These are phyloP conservation scores for Matsumyia berberina DNA, from an alignment of 2,888 invertebrate species.

Conservation along the genomic window DNA sequence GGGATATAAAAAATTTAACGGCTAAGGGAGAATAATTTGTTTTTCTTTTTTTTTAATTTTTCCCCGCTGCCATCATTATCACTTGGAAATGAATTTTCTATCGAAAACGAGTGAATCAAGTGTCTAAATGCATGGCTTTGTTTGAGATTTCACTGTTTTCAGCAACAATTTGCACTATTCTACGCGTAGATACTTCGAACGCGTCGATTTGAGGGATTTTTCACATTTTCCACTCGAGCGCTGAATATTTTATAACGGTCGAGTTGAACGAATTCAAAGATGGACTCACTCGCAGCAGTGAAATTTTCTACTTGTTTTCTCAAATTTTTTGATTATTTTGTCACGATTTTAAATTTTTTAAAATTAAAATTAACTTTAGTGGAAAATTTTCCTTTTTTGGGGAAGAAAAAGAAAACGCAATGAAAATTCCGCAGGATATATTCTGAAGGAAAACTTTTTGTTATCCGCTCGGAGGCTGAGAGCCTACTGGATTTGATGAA, in stretches of 20 bases:
- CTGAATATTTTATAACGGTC: conserved; percentile 68
- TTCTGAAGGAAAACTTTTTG: conserved; percentile 79
- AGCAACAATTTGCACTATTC: conserved; percentile 14
- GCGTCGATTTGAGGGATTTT: conserved; percentile 43
- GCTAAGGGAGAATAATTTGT: conserved; percentile 18
- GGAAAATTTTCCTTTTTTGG: background rate
- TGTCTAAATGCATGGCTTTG: background rate
- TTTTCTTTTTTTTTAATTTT: conserved; percentile 33
- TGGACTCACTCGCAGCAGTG: background rate
- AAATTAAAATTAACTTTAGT: conserved; percentile 1
- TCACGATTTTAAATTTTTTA: conserved; percentile 17
- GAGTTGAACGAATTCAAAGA: conserved; percentile 5
- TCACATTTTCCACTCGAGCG: conserved; percentile 13
- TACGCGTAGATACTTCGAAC: background rate
- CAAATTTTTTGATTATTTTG: background rate
- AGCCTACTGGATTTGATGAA: conserved; percentile 83
- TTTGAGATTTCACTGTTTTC: background rate
- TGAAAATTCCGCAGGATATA: conserved; percentile 59
- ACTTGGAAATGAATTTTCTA: conserved; percentile 33
- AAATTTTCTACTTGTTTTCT: background rate
- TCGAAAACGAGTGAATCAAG: conserved; percentile 1
- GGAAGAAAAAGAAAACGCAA: conserved; percentile 15
- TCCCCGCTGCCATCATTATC: conserved; percentile 23
- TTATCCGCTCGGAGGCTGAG: conserved; percentile 85
- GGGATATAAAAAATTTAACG: conserved; percentile 42